phyloP scores from a whole-genome alignment of 2,113 vertebrate species.

The Cryptomyrus ogoouensis region DNA sequence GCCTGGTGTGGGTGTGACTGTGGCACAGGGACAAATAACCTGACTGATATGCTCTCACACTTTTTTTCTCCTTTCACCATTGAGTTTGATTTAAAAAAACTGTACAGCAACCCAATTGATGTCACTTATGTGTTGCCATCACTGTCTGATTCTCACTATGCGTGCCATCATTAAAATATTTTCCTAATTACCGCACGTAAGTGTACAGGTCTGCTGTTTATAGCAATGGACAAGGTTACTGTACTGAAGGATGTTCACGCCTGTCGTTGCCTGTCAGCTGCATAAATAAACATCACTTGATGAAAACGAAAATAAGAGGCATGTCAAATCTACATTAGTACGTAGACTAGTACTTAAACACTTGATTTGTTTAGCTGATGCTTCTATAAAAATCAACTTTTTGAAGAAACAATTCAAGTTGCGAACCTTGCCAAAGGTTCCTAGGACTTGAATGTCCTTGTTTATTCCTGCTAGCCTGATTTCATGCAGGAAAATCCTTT shows the following conservation, averaged over 20 bases:
- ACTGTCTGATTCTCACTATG: not conserved
- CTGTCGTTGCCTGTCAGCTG: not conserved
- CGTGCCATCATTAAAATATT: not conserved
- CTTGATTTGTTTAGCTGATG: not conserved
- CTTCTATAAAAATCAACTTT: not conserved
- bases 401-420: not conserved
- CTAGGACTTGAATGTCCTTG: not conserved
- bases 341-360: not conserved
- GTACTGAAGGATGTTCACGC: not conserved
- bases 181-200: constrained; percentile 3
- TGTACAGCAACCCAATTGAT: not conserved
- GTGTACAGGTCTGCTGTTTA: not conserved
- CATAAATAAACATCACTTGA: not conserved
- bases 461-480: not conserved
- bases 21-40: not conserved
- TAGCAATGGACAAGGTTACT: not conserved
- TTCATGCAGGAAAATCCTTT: not conserved
- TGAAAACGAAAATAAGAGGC: not conserved
- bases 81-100: not conserved
- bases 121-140: not conserved
- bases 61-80: not conserved
- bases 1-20: not conserved
- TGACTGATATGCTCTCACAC: not conserved
- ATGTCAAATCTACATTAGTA: not conserved
- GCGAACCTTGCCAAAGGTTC: not conserved